Evolutionary conservation across 1,140 invertebrate genomes (phyloP).

Genomic region (Drosophila ambigua): DNA sequence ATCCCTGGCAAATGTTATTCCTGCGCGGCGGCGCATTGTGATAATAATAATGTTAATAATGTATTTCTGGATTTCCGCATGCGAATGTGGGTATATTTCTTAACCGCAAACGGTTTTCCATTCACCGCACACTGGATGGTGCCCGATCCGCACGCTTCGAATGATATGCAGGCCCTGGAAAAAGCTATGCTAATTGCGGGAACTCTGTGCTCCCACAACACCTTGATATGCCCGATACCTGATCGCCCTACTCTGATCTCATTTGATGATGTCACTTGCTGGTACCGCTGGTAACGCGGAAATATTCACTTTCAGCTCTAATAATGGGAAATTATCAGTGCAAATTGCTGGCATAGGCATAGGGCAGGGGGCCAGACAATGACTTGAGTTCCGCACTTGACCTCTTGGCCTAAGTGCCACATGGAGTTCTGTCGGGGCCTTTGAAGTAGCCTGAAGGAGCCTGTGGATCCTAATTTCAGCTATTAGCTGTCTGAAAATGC

Average conservation of each 20-base stretch:
- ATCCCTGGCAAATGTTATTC: constrained; percentile 21
- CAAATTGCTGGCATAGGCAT: too few species aligned
- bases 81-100: constrained; percentile 9
- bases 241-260: constrained; percentile 31
- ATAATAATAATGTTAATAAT: constrained; percentile 41
- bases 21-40: constrained; percentile 16
- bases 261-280: constrained; percentile 42
- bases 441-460: background rate
- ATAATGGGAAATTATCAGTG: constrained; percentile 8
- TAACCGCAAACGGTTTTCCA: constrained; percentile 35
- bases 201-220: constrained; percentile 22
- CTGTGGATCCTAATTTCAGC: constrained; percentile 3
- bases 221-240: constrained; percentile 11
- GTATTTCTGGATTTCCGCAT: constrained; percentile 17
- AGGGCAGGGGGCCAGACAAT: background rate
- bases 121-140: constrained; percentile 32
- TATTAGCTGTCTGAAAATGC: constrained; percentile 47
- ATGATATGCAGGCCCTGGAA: constrained; percentile 32
- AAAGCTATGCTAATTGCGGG: constrained; percentile 41
- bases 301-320: constrained; percentile 14
- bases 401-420: constrained; percentile 38
- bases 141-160: constrained; percentile 42
- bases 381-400: constrained; percentile 6
- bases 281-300: constrained; percentile 3
- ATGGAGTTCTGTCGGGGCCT: constrained; percentile 1